Conservation (phyloP, 2,113 vertebrate genomes). For the Myxocyprinus asiaticus region DNA sequence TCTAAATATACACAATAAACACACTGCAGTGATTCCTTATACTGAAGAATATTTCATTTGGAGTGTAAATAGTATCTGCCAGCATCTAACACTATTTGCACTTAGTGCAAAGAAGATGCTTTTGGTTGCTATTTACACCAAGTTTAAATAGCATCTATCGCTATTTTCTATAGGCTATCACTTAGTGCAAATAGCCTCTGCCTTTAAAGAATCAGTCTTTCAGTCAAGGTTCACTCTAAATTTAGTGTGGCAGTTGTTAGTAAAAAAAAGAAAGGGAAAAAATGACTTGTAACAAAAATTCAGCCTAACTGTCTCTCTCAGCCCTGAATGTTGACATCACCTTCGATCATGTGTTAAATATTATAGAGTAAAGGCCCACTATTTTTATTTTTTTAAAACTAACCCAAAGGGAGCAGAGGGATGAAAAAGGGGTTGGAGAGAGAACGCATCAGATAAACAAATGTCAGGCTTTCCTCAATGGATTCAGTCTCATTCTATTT, state of each 20-base stretch:
- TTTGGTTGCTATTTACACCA: too few species aligned
- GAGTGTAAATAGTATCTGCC: too few species aligned
- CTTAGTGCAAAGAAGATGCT: too few species aligned
- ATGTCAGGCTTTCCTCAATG: conserved; percentile 51
- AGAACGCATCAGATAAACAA: conserved; percentile 62
- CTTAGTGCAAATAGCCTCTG: too few species aligned
- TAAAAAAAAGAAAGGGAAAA: conserved; percentile 1
- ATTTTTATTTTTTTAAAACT: conserved; percentile 70
- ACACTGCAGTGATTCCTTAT: too few species aligned
- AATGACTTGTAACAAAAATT: neutral
- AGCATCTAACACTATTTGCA: too few species aligned
- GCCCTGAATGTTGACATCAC: conserved; percentile 61
- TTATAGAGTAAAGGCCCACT: conserved; percentile 57
- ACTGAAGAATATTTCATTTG: too few species aligned
- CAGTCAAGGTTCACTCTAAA: conserved; percentile 56
- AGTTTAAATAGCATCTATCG: too few species aligned
- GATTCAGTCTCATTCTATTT: conserved; percentile 42
- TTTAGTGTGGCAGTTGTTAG: conserved; percentile 61
- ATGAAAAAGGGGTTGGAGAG: conserved; percentile 52
- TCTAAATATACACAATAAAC: too few species aligned
- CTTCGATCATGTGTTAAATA: conserved; percentile 72
- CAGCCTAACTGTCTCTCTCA: conserved; percentile 47
- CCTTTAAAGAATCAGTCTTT: neutral
- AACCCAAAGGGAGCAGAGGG: conserved; percentile 52
- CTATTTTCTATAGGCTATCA: too few species aligned